These are phyloP conservation scores for Orientallactaga sibirica DNA, from an alignment of 2,797 vertebrate genomes.

Conservation along the genomic window DNA sequence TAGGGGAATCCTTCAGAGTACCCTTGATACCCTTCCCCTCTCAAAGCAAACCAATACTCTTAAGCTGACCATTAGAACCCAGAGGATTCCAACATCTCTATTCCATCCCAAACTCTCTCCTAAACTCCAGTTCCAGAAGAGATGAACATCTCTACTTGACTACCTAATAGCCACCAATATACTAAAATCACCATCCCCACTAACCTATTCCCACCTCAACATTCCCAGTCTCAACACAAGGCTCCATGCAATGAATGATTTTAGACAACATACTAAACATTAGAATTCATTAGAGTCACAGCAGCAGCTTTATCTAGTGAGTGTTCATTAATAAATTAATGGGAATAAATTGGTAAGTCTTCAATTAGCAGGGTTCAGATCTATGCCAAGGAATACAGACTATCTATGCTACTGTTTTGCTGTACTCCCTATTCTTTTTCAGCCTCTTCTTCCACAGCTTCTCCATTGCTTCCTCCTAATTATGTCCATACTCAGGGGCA, in stretches of 20 bases:
- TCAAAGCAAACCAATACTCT: constrained; percentile 1
- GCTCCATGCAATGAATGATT: not conserved
- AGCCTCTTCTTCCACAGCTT: no score
- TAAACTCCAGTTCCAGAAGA: not conserved
- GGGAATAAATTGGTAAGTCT: constrained; percentile 13
- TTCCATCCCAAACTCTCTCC: constrained; percentile 19
- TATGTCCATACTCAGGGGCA: no score
- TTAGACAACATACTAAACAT: not conserved
- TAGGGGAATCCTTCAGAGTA: constrained; percentile 40
- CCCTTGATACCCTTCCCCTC: not conserved
- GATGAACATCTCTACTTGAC: constrained; percentile 24
- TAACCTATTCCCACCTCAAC: not conserved
- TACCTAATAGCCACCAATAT: constrained; percentile 17
- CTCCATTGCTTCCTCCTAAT: no score
- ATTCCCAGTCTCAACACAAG: constrained; percentile 45
- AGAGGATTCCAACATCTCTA: not conserved
- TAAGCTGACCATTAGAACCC: not conserved
- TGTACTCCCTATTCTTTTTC: no score
- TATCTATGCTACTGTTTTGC: no score
- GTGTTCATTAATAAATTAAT: constrained; percentile 10
- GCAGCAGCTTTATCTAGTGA: constrained; percentile 24
- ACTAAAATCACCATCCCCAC: constrained; percentile 15
- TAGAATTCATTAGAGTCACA: constrained; percentile 26
- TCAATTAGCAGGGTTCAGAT: constrained; percentile 29
- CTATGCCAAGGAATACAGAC: not conserved